Evolutionary conservation across 2,797 vertebrate species (phyloP).

Genomic region (Aythya fuligula): DNA sequence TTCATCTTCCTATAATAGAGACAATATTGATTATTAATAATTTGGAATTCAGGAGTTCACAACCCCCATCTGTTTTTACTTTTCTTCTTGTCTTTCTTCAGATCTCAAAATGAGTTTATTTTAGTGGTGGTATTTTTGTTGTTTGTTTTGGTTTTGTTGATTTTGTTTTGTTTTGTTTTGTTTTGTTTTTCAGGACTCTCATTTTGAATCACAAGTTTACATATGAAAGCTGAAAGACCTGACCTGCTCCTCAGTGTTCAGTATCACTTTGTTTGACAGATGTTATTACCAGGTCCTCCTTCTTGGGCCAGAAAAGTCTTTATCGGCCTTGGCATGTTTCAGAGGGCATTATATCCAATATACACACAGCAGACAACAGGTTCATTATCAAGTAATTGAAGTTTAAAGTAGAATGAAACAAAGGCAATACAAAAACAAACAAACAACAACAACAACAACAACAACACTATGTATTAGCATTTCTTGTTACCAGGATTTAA

Average conservation of each 20-base stretch:
- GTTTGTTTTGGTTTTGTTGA: neutral
- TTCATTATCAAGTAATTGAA: neutral
- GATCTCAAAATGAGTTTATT: neutral
- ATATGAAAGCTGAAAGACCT: neutral
- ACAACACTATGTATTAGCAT: neutral
- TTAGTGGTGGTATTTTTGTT: too few species aligned
- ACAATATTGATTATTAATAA: neutral
- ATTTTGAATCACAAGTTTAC: neutral
- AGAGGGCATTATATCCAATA: neutral
- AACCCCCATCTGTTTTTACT: neutral
- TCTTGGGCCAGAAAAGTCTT: neutral
- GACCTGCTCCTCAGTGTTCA: neutral
- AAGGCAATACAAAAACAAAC: neutral
- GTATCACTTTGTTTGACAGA: neutral
- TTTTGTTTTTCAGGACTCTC: neutral
- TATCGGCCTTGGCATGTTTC: neutral
- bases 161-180: neutral
- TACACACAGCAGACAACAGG: neutral
- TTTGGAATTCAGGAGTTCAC: neutral
- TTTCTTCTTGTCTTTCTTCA: neutral
- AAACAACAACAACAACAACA: too few species aligned
- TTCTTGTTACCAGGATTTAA: neutral
- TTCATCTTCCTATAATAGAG: neutral
- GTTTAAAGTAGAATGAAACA: neutral
- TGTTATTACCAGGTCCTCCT: neutral